Evolutionary conservation across 1,140 invertebrate genomes (phyloP).

Genomic region (Rhopalosiphum maidis): DNA sequence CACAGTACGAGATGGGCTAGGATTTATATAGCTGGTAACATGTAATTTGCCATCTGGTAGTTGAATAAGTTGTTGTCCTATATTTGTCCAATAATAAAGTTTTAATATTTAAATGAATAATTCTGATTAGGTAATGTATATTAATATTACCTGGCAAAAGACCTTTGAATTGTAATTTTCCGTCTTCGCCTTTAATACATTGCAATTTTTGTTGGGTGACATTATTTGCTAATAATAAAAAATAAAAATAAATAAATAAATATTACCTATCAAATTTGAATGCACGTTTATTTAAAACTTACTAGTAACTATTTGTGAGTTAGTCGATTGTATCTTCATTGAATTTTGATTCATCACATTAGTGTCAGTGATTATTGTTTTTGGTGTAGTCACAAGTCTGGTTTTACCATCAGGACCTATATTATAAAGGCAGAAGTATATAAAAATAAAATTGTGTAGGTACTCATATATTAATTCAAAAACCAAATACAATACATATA

Average conservation of each 20-base stretch:
- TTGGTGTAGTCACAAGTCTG: conserved; percentile 72
- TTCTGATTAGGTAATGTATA: neutral
- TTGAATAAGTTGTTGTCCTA: conserved; percentile 89
- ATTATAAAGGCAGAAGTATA: neutral
- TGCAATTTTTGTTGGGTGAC: conserved; percentile 79
- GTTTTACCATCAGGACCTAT: conserved; percentile 71
- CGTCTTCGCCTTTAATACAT: conserved; percentile 87
- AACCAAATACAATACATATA: neutral
- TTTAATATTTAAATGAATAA: neutral
- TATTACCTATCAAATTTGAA: neutral
- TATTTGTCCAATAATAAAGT: conserved; percentile 42
- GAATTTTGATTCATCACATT: conserved; percentile 45
- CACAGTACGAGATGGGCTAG: neutral
- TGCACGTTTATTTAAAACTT: neutral
- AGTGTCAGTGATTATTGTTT: conserved; percentile 66
- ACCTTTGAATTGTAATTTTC: conserved; percentile 89
- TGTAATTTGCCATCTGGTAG: conserved; percentile 93
- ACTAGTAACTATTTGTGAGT: conserved; percentile 34
- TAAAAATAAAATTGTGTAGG: neutral
- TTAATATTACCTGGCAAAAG: conserved; percentile 72
- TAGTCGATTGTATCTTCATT: conserved; percentile 33
- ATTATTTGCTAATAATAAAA: conserved; percentile 58
- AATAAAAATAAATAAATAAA: neutral
- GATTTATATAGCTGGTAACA: conserved; percentile 64
- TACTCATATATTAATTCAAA: neutral